phyloP scores from a whole-genome alignment of 2,113 vertebrate genomes.

The Cyrtonyx montezumae region DNA sequence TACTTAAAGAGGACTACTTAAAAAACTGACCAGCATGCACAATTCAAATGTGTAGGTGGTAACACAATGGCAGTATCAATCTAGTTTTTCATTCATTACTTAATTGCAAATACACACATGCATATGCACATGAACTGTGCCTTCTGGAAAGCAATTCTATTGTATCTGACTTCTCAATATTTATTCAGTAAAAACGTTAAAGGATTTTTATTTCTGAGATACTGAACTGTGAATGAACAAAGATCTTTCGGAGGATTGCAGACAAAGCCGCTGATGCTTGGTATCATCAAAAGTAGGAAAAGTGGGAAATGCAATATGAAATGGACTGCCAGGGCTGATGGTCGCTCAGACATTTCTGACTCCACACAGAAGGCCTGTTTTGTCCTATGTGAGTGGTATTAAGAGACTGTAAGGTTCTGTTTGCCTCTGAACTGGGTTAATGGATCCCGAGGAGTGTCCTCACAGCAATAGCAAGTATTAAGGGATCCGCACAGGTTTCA shows the following conservation, averaged over 20 bases:
- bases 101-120: fast-evolving
- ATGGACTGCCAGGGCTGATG: background rate
- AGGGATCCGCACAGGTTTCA: background rate
- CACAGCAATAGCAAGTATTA: fast-evolving
- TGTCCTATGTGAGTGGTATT: fast-evolving
- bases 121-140: background rate
- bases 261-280: background rate
- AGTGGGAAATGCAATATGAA: background rate
- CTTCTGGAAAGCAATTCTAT: background rate
- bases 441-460: background rate
- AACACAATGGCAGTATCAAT: background rate
- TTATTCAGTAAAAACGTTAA: background rate
- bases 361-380: background rate
- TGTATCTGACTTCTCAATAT: background rate
- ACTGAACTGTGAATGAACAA: background rate
- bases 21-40: background rate
- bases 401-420: fast-evolving
- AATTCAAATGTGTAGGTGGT: background rate
- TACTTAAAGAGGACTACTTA: background rate
- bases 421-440: background rate
- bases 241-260: background rate
- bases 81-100: background rate
- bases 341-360: background rate
- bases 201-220: background rate
- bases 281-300: background rate